These are phyloP conservation scores for Sinotaia quadrata DNA, from an alignment of 2,888 invertebrate genomes.

Conservation along the genomic window DNA sequence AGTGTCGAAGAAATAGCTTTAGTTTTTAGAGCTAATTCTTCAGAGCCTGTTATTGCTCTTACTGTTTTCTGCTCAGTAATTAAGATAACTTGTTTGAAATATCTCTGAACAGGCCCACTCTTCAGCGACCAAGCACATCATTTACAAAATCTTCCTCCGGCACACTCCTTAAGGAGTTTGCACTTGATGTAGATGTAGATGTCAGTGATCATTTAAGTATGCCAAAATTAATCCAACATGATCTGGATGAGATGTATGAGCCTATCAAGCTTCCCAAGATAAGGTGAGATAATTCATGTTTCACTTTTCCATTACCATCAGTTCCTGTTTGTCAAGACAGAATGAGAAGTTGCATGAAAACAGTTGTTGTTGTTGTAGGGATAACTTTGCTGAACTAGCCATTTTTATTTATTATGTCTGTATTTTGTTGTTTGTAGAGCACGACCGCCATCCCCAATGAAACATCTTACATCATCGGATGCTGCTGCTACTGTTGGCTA, in stretches of 20 bases:
- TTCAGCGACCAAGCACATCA: constrained; percentile 41
- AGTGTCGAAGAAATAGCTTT: too few relatives aligned
- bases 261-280: constrained; percentile 54
- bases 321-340: not conserved
- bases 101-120: too few relatives aligned
- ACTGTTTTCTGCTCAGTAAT: too few relatives aligned
- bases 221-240: constrained; percentile 57
- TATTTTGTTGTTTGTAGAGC: constrained; percentile 36
- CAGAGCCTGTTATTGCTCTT: too few relatives aligned
- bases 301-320: not conserved
- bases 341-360: not conserved
- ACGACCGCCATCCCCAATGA: constrained; percentile 61
- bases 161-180: constrained; percentile 79
- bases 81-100: too few relatives aligned
- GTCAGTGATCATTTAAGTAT: constrained; percentile 59
- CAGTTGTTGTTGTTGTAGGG: not conserved
- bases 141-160: constrained; percentile 55
- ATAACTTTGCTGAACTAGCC: too few relatives aligned
- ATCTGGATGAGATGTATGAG: constrained; percentile 52
- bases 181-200: constrained; percentile 77
- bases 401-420: not conserved
- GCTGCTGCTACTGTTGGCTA: constrained; percentile 73
- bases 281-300: constrained; percentile 40
- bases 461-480: constrained; percentile 62
- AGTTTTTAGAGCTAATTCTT: too few relatives aligned